These are phyloP conservation scores for human DNA, from an alignment of 2,113 vertebrate species.

Conservation along the genomic window DNA sequence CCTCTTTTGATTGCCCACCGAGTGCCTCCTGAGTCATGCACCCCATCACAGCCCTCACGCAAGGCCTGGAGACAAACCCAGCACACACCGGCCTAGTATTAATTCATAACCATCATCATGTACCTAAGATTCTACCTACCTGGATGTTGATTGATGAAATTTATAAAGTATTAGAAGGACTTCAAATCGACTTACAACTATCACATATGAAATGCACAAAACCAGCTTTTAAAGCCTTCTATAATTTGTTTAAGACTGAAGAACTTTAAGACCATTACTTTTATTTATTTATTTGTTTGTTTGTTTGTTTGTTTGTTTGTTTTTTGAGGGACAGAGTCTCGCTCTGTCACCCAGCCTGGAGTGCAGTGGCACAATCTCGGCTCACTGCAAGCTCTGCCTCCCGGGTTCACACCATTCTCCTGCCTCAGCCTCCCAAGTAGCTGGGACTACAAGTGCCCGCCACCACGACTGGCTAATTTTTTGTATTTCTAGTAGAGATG, in stretches of 20 bases:
- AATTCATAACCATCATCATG: accelerated
- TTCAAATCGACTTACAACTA: not conserved
- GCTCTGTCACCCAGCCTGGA: too few species aligned
- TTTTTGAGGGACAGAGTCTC: too few species aligned
- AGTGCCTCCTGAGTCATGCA: not conserved
- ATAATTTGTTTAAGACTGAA: not conserved
- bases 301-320: too few species aligned
- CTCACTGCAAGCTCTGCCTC: too few species aligned
- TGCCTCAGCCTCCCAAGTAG: too few species aligned
- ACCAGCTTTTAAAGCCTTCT: not conserved
- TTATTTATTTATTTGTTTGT: too few species aligned
- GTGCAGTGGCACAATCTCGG: too few species aligned
- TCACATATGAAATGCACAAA: not conserved
- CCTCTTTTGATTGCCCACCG: accelerated
- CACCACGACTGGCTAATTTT: too few species aligned
- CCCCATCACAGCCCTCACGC: accelerated
- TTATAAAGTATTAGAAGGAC: not conserved
- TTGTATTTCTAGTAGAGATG: too few species aligned
- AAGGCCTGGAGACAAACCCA: not conserved
- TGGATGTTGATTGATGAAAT: not conserved
- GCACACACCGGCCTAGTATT: accelerated
- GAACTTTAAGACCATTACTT: not conserved
- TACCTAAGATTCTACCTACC: not conserved
- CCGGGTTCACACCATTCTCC: too few species aligned
- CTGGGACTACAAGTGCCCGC: too few species aligned